phyloP scores from a whole-genome alignment of 2,888 invertebrate genomes.

The Metacarcinus magister region DNA sequence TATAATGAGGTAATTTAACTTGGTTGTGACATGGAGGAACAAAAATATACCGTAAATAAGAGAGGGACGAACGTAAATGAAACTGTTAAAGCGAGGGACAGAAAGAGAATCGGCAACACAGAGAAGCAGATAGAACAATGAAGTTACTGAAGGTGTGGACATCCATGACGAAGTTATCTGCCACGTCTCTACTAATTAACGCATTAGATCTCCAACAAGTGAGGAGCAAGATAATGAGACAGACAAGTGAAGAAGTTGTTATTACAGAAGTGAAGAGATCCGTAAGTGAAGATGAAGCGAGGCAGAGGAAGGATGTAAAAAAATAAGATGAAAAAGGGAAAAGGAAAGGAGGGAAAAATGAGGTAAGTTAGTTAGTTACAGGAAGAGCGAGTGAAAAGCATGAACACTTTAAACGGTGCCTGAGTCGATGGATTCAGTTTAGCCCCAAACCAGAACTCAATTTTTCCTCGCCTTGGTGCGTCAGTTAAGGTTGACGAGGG shows the following conservation, averaged over 20 bases:
- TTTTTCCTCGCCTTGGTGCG: neutral
- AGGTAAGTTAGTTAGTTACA: neutral
- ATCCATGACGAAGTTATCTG: neutral
- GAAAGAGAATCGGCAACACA: neutral
- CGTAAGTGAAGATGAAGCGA: neutral
- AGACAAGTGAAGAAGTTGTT: neutral
- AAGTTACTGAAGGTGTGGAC: neutral
- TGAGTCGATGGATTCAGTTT: neutral
- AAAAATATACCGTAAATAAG: neutral
- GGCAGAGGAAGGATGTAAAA: neutral
- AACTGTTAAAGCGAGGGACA: neutral
- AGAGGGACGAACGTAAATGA: neutral
- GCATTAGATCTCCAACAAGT: neutral
- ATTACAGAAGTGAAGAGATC: neutral
- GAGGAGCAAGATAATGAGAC: neutral
- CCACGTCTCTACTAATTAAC: neutral
- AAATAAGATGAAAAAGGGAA: neutral
- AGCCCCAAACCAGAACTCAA: conserved; percentile 33
- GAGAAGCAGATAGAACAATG: neutral
- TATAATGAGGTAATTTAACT: neutral
- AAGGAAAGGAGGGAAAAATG: neutral
- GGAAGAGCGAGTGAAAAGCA: neutral
- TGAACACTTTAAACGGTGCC: neutral
- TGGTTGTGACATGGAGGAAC: neutral
- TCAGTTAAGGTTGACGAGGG: neutral